phyloP scores from a whole-genome alignment of 2,888 invertebrate genomes.

The Lamproptera curius region DNA sequence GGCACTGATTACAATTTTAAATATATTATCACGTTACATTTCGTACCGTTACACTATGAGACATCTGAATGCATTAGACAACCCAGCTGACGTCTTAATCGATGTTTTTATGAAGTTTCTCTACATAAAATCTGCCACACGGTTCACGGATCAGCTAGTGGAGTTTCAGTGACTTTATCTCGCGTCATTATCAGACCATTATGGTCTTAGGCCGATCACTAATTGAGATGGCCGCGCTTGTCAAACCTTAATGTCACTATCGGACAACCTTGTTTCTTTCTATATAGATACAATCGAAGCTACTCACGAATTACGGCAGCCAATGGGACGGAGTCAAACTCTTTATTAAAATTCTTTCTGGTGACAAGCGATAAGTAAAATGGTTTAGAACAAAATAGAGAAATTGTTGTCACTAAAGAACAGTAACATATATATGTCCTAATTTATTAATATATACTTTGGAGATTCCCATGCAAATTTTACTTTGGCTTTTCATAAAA shows the following conservation, averaged over 20 bases:
- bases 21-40: no score
- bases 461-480: no score
- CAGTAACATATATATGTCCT: no score
- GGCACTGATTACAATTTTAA: no score
- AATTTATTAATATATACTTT: no score
- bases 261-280: constrained; percentile 3
- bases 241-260: constrained; percentile 6
- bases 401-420: constrained; percentile 10
- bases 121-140: background rate
- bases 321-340: constrained; percentile 7
- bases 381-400: no score
- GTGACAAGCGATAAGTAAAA: no score
- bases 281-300: constrained; percentile 1
- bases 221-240: constrained; percentile 8
- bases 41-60: no score
- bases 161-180: constrained; percentile 12
- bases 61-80: background rate
- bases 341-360: no score
- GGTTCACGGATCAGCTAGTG: background rate
- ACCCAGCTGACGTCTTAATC: background rate
- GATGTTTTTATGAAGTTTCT: background rate
- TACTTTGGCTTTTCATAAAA: no score
- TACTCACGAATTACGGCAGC: background rate
- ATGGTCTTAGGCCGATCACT: constrained; percentile 6
- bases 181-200: constrained; percentile 8